A percentile compares a stretch with the other conserved stretches of the same genome.
phyloP scores from a whole-genome alignment of 2,797 vertebrate species.

The Macrochelys suwanniensis region DNA sequence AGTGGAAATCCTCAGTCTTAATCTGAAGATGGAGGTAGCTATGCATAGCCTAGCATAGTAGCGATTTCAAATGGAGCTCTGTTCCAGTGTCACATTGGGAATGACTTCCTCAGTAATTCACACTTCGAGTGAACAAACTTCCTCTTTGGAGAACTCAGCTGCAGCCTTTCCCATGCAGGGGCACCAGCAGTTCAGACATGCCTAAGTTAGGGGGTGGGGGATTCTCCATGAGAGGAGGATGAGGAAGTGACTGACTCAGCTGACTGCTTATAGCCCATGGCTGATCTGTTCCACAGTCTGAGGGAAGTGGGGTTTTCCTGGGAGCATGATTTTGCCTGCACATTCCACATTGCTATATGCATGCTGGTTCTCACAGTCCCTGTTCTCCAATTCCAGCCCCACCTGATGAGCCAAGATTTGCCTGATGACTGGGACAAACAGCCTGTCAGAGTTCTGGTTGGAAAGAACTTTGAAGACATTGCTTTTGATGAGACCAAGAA shows the following conservation, averaged over 20 bases:
- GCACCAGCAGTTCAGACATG: not conserved
- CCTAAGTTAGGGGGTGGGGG: not conserved
- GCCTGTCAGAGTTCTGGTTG: conserved; percentile 93
- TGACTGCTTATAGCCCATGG: not conserved
- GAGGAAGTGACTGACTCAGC: conserved; percentile 23
- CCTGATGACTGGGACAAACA: conserved; percentile 96
- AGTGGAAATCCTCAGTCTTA: not conserved
- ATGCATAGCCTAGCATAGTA: accelerated
- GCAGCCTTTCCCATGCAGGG: not conserved
- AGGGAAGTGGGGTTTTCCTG: not conserved
- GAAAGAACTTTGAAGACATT: conserved; percentile 97
- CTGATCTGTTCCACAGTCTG: not conserved
- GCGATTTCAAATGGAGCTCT: not conserved
- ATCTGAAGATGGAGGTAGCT: not conserved
- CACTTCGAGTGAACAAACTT: not conserved
- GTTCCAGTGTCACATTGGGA: not conserved
- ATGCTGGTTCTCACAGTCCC: not conserved
- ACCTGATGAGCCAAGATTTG: conserved; percentile 98
- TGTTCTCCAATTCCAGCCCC: conserved; percentile 84
- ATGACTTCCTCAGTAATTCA: not conserved
- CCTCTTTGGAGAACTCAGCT: not conserved
- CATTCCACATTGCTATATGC: not conserved
- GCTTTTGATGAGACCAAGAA: conserved; percentile 92
- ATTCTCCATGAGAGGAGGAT: not conserved
- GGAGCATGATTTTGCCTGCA: not conserved